Base-by-base conservation (phyloP, 2,888 invertebrate genomes). In the Rhagium mordax region DNA sequence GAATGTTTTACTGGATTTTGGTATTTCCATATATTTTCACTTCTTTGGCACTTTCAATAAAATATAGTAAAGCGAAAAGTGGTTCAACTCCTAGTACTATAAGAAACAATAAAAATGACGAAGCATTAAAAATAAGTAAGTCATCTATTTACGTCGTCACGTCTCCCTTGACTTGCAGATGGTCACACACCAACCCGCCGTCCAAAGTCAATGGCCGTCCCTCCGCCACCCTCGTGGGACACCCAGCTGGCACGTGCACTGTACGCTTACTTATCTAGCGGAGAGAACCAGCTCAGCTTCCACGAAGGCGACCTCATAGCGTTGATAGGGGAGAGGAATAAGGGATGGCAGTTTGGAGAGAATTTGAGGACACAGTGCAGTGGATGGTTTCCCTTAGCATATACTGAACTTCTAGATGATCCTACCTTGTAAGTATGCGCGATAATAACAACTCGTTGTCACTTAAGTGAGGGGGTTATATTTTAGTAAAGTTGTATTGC, bases 311-410 rank as follows among this genome's bases (percentile, higher is more conserved):
- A 98, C 87, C 91, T 95, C 73, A 93, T 98, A 70, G 94, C 95
- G 6, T 88, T 97, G 77, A 93, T 97, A 82, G 98, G 97, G 20
- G 96, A 96, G 83, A 91, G 96, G 80, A 96, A 96, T 80, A 97
- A 97, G 86, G 98, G 98, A 21, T 98, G 98, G 98, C 97, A 98
- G 88, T 98, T 97, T 84, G 98, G 98, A n/a, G 97, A 97, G 87
- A 98, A 98, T 88, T 88, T 95, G 80, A 91, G 96, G 70, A 96
- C 96, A n/a, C 96, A 96, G 86, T 93, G 94, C 85, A 94, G 95
- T 78, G 98, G 98, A 33, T 98, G 98, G 98, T 98, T 98, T 88
- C 98, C 98, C 0, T 89, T 97, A 75, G 97, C 97, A n/a, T 98
- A 97, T 85, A 97, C 97, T 29, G 97, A 97, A 88, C 90, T 93